Evolutionary conservation across 2,113 vertebrate genomes (phyloP).

Genomic region (Bubo scandiacus): DNA sequence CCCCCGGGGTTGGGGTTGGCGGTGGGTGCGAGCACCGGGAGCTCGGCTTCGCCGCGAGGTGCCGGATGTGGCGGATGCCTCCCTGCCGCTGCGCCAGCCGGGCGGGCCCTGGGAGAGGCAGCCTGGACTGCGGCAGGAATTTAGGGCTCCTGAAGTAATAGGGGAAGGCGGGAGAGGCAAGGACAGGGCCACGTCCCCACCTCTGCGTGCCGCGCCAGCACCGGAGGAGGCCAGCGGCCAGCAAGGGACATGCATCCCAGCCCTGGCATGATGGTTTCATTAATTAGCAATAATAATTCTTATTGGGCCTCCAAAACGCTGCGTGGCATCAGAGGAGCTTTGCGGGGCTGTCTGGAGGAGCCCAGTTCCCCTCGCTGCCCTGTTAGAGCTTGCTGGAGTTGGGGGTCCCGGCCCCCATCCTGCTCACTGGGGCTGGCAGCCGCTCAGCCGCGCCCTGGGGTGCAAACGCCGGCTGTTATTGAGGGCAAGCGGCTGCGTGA

Average conservation of each 20-base stretch:
- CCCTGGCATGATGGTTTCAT: not conserved
- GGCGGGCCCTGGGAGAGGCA: slow-evolving; percentile 25
- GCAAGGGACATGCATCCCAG: fast-evolving
- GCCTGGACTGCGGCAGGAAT: not conserved
- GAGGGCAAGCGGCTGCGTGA: not conserved
- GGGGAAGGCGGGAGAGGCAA: not conserved
- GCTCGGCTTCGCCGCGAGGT: fast-evolving
- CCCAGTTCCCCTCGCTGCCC: fast-evolving
- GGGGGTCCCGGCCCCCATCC: fast-evolving
- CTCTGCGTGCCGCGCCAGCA: fast-evolving
- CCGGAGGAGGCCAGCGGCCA: fast-evolving
- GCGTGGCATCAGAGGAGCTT: fast-evolving
- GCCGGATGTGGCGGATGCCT: not conserved
- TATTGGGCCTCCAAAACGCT: fast-evolving
- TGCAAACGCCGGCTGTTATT: not conserved
- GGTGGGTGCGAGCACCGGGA: fast-evolving
- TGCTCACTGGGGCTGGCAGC: fast-evolving
- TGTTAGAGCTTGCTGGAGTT: not conserved
- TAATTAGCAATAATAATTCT: not conserved
- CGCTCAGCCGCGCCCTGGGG: fast-evolving
- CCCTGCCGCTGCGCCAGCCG: not conserved
- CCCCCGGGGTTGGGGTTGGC: fast-evolving
- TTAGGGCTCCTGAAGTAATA: slow-evolving; percentile 34
- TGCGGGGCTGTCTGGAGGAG: not conserved
- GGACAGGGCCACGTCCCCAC: not conserved